A percentile compares a stretch with the other conserved stretches of the same genome.
Conservation (phyloP, 1,140 invertebrate genomes). For the Drosophila nebulosa region DNA sequence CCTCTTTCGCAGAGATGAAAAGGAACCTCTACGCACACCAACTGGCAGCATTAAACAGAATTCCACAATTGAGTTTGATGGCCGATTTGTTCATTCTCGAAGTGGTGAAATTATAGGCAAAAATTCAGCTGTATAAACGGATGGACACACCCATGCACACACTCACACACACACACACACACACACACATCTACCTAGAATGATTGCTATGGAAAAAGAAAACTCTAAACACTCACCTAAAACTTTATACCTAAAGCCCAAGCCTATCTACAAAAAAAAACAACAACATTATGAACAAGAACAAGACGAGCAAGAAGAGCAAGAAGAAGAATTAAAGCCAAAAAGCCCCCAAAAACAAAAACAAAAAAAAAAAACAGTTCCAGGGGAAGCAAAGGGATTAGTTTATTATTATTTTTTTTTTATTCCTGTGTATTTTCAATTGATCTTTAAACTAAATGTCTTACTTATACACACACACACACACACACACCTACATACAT, state of each 20-base stretch:
- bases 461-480: constrained; percentile 24
- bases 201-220: neutral
- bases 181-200: neutral
- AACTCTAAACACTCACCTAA: neutral
- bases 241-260: neutral
- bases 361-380: too few species aligned
- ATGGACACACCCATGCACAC: constrained; percentile 28
- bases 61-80: constrained; percentile 90
- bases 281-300: neutral
- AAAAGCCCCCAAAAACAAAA: neutral
- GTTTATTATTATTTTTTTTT: neutral
- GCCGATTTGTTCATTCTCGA: constrained; percentile 88
- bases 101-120: constrained; percentile 91
- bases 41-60: constrained; percentile 87
- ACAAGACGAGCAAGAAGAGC: neutral
- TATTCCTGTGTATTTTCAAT: neutral
- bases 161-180: neutral
- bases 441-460: constrained; percentile 46
- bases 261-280: neutral
- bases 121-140: constrained; percentile 89
- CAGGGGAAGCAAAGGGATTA: neutral
- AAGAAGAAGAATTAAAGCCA: neutral
- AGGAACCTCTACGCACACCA: constrained; percentile 88
- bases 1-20: constrained; percentile 86
- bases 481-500: constrained; percentile 30